These are phyloP conservation scores for Phylloscopus trochiloides DNA, from an alignment of 2,113 vertebrate species.

Conservation along the genomic window DNA sequence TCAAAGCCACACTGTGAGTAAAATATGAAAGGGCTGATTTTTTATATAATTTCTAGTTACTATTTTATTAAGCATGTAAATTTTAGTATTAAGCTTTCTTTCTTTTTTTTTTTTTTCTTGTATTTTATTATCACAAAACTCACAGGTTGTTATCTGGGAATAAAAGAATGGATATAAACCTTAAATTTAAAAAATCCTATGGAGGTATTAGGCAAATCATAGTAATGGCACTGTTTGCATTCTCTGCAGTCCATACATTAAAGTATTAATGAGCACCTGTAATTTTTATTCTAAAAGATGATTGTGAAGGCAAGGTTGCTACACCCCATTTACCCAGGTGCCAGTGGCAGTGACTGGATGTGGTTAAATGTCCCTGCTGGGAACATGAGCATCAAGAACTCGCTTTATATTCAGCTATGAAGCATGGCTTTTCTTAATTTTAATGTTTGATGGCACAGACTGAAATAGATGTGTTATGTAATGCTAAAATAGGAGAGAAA, in stretches of 20 bases:
- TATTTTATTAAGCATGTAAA: neutral
- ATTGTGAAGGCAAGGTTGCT: neutral
- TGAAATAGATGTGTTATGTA: constrained; percentile 49
- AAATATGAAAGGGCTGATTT: neutral
- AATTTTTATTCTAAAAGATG: neutral
- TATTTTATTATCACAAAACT: neutral
- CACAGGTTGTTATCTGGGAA: neutral
- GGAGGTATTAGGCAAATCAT: neutral
- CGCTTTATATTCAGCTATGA: neutral
- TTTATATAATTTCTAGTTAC: neutral
- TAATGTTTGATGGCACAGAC: constrained; percentile 3
- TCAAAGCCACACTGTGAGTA: neutral
- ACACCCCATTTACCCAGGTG: rapidly evolving
- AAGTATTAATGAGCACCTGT: neutral
- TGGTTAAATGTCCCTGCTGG: neutral
- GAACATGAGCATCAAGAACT: neutral
- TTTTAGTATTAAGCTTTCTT: neutral
- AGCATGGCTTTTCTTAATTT: neutral
- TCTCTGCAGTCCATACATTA: neutral
- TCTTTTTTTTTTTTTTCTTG: neutral
- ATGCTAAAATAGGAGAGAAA: constrained; percentile 9
- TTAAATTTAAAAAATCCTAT: neutral
- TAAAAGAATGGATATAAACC: neutral
- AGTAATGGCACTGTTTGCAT: neutral
- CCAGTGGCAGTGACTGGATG: neutral